A percentile compares a stretch with the other conserved stretches of the same genome.
Evolutionary conservation across 2,888 invertebrate species (phyloP).

Genomic region (Spatulosminthurus flaviceps): DNA sequence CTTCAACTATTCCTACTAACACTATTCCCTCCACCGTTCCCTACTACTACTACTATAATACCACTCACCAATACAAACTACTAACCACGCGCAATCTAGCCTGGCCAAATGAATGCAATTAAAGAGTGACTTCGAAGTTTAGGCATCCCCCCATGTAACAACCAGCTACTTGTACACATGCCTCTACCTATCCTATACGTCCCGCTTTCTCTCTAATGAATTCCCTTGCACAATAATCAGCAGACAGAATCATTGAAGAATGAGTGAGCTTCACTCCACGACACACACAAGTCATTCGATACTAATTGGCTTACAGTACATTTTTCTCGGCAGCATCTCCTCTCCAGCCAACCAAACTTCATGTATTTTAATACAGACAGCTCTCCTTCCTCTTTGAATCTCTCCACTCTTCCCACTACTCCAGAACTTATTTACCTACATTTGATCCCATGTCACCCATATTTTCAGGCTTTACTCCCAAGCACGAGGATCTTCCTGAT

Average conservation of each 20-base stretch:
- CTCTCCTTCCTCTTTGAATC: neutral
- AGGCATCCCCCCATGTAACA: constrained; percentile 20
- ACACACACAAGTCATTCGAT: constrained; percentile 43
- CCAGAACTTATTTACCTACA: too few species aligned
- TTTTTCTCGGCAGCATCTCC: constrained; percentile 9
- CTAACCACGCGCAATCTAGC: constrained; percentile 45
- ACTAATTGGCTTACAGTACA: constrained; percentile 43
- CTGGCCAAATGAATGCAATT: constrained; percentile 51
- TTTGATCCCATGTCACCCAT: too few species aligned
- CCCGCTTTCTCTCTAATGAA: constrained; percentile 36
- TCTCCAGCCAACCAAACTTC: constrained; percentile 9
- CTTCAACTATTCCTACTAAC: neutral
- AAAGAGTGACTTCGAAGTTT: constrained; percentile 49
- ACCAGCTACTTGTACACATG: neutral
- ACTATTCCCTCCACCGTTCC: neutral
- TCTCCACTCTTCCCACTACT: too few species aligned
- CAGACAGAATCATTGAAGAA: constrained; percentile 41
- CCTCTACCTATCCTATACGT: neutral
- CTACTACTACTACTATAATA: constrained; percentile 1
- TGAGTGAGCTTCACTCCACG: constrained; percentile 24
- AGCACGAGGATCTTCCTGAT: too few species aligned
- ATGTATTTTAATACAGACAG: neutral
- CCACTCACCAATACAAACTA: neutral
- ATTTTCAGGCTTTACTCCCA: too few species aligned
- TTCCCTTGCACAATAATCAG: constrained; percentile 42